Evolutionary conservation across 2,888 invertebrate species (phyloP).

Genomic region (Mallateleia sp.): DNA sequence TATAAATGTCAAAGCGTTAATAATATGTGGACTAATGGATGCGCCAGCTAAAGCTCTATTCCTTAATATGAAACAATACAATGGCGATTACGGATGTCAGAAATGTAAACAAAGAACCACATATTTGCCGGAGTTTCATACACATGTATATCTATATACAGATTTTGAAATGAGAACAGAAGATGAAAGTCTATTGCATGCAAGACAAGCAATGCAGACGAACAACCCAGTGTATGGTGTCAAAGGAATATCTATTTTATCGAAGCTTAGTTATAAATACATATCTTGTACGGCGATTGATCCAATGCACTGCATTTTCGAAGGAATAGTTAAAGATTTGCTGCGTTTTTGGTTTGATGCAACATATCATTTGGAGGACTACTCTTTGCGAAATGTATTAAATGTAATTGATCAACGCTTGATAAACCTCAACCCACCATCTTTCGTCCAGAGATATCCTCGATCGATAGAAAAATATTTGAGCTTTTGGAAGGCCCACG

Average conservation of each 20-base stretch:
- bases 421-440: slow-evolving; percentile 61
- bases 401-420: too few species aligned
- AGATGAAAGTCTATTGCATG: slow-evolving; percentile 28
- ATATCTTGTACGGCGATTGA: not conserved
- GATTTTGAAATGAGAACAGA: slow-evolving; percentile 31
- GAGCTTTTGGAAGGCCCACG: slow-evolving; percentile 76
- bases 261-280: slow-evolving; percentile 24
- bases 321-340: too few species aligned
- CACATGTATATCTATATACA: slow-evolving; percentile 43
- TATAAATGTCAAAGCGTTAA: slow-evolving; percentile 20
- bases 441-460: slow-evolving; percentile 63
- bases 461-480: slow-evolving; percentile 60
- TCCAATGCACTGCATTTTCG: too few species aligned
- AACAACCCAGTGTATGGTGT: slow-evolving; percentile 34
- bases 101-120: slow-evolving; percentile 52
- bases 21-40: slow-evolving; percentile 57
- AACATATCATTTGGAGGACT: too few species aligned
- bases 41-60: slow-evolving; percentile 62
- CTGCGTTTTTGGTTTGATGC: too few species aligned
- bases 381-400: too few species aligned
- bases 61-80: slow-evolving; percentile 48
- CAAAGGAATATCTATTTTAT: slow-evolving; percentile 44
- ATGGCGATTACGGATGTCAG: slow-evolving; percentile 42
- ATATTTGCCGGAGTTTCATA: too few species aligned
- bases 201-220: slow-evolving; percentile 32